Evolutionary conservation across 2,888 invertebrate genomes (phyloP), one percentile per base, ranked within the genome.

Genomic region (Branchipolynoe longqiensis): DNA sequence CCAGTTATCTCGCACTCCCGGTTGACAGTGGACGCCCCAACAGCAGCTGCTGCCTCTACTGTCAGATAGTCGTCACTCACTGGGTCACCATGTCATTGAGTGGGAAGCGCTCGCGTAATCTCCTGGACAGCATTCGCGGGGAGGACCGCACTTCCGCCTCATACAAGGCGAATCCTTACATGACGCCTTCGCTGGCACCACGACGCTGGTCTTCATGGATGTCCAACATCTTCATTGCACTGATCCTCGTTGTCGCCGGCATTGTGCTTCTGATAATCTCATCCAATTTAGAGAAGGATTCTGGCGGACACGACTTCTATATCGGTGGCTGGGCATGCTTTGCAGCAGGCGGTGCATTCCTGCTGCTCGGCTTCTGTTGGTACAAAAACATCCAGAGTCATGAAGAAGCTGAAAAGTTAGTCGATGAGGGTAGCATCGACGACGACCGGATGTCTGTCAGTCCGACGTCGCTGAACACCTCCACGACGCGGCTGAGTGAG

Each of bases 161-260:
- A 25, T 78, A 78, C 78, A 78, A 78, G 28, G 78, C 78, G 12
- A 78, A 54, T 48, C 78, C 78, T 1, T 78, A 78, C 54, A 78
- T 78, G 78, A 78, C 78, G 28, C 78, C 78, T 1, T 78, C 78
- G 8, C 78, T 78, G 31, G 78, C 78, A 0, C 78, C 78, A 8
- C 41, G 78, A 1, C 41, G 78, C 12, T 78, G 78, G 78, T 28
- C 28, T 12, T 28, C 78, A 6, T 78, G 78, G 78, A 78, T 78
- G 78, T 78, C 78, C 48, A 78, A 78, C 54, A 78, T 78, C 78
- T 78, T 78, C 48, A 78, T 78, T 0, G 78, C 78, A 1, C 48
- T 78, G 31, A 48, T 25, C 48, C 28, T 78, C 8, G 78, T 78
- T 18, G 78, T 78, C 18, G 78, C 54, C 25, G 78, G 78, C 41